Base-by-base conservation (phyloP, 2,113 vertebrate species). In the Lepidiolamprologus cunningtoni region DNA sequence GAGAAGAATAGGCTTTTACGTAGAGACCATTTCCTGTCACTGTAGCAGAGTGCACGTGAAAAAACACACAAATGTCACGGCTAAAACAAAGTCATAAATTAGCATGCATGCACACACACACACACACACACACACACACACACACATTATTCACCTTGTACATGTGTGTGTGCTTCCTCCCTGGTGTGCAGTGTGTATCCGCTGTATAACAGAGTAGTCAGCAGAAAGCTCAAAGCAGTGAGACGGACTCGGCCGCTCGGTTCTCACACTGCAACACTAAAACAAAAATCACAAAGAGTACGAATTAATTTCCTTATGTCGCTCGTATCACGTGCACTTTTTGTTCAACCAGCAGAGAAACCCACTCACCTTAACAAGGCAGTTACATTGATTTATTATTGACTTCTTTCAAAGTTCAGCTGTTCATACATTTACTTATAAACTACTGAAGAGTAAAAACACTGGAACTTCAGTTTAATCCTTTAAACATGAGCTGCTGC, bases 1-100 rank as follows among this genome's bases (percentile, higher is more conserved):
- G 88, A 96, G 94, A 96, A 96, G 96, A 96, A 96, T 96, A 94
- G 95, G 89, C 88, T 88, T 89, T 88, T 94, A 93, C 90, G 91
- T 86, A 90, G 89, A 90, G 90, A 90, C 91, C 84, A 45, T 89
- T 96, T 96, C 96, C 96, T 93, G 90, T 84, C 63, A 13, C 83
- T 81, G 86, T 81, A 81, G 84, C 78, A 63, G 76, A 83, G 54
- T 47, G 21, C 90, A 88, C 40, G 63, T 89, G 87, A 52, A 85
- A 81, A 92, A 88, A 91, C 87, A 93, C 80, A 92, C 82, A 85
- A 83, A 84, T 78, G 73, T 86, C 84, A 83, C 1, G 5, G 40
- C 83, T 92, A 80, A 90, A 91, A 87, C 83, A 80, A 81, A 89
- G 90, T 82, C 76, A 84, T 78, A 91, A 87, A 89, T 91, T 66